phyloP scores from a whole-genome alignment of 2,888 invertebrate genomes.

The Thereva unica region DNA sequence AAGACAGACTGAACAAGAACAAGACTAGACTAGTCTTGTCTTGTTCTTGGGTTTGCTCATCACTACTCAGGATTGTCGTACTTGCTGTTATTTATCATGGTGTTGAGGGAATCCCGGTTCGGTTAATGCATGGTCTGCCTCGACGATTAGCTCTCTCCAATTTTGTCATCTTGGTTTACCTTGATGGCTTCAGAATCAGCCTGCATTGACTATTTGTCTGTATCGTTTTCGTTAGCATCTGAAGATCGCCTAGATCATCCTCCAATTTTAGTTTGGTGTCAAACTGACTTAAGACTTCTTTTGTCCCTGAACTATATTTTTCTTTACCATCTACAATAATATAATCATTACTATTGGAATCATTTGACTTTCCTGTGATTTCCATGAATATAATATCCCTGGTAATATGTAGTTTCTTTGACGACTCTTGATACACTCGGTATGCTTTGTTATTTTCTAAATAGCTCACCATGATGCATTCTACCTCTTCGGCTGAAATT shows the following conservation, averaged over 20 bases:
- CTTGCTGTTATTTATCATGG: background rate
- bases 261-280: background rate
- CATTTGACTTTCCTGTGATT: too few species aligned
- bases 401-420: too few species aligned
- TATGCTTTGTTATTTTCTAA: background rate
- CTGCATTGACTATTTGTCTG: background rate
- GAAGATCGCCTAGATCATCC: background rate
- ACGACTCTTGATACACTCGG: background rate
- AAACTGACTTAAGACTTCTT: background rate
- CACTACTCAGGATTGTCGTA: background rate
- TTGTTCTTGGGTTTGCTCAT: conserved; percentile 34
- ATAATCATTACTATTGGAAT: too few species aligned
- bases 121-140: too few species aligned
- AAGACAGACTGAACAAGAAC: conserved; percentile 43
- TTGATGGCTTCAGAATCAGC: too few species aligned
- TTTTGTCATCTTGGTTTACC: too few species aligned
- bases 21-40: conserved; percentile 39
- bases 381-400: too few species aligned
- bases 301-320: too few species aligned
- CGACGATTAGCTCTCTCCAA: background rate
- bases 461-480: conserved; percentile 21
- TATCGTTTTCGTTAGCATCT: background rate
- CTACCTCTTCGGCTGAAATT: conserved; percentile 17
- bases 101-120: too few species aligned
- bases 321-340: too few species aligned